phyloP scores from a whole-genome alignment of 1,140 invertebrate species.

The Zaprionus inermis region DNA sequence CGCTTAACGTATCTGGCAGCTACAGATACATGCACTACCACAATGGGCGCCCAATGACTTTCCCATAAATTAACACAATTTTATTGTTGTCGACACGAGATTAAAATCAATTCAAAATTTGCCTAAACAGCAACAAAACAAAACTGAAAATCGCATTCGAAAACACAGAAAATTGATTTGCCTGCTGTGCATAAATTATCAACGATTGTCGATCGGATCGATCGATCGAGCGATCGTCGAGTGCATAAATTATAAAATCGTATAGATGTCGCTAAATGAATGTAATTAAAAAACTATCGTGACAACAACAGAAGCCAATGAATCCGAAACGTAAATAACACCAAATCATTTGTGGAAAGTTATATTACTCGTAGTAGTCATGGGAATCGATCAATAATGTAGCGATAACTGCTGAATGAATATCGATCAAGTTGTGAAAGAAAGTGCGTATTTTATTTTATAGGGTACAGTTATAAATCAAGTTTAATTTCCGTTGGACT shows the following conservation, averaged over 20 bases:
- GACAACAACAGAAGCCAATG: slow-evolving; percentile 16
- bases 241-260: slow-evolving; percentile 50
- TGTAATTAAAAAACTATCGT: slow-evolving; percentile 42
- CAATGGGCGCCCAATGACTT: slow-evolving; percentile 50
- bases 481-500: not conserved
- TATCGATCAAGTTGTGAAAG: not conserved
- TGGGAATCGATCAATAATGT: slow-evolving; percentile 2
- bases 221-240: slow-evolving; percentile 27
- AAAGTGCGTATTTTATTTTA: not conserved
- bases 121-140: slow-evolving; percentile 78
- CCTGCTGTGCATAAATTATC: slow-evolving; percentile 65
- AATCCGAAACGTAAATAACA: slow-evolving; percentile 10
- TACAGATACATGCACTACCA: slow-evolving; percentile 35
- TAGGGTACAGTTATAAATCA: not conserved
- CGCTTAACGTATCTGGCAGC: slow-evolving; percentile 37
- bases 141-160: slow-evolving; percentile 6
- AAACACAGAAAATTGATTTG: slow-evolving; percentile 75
- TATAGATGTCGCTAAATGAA: slow-evolving; percentile 50
- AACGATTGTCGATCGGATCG: slow-evolving; percentile 21
- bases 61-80: slow-evolving; percentile 81
- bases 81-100: slow-evolving; percentile 80
- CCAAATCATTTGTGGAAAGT: slow-evolving; percentile 11
- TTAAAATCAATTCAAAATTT: slow-evolving; percentile 75
- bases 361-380: not conserved
- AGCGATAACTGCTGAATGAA: not conserved